Evolutionary conservation across 1,140 invertebrate genomes (phyloP), one percentile per base, ranked within the genome.

Genomic region (Antheraea mylitta): DNA sequence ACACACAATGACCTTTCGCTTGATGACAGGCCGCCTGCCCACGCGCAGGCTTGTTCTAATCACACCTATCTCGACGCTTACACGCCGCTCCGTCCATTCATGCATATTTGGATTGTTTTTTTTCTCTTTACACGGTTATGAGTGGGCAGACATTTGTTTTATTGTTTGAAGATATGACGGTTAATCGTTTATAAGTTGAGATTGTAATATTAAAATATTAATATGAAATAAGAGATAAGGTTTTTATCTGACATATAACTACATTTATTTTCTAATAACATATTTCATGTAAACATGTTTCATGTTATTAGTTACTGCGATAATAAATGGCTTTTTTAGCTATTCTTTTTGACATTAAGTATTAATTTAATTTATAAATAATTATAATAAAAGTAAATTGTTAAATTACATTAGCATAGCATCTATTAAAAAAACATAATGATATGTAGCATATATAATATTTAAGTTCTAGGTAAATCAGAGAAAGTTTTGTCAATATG

Each of bases 41-140:
- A 90, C 88, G 87, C 86, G 79, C 79, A 81, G 16, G 73, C 79
- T 79, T 73, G 75, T 85, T 86, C 86, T 90, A 90, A 88, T 87
- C 86, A 85, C 79, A 84, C 83, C 76, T 86, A 81, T 86, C 79
- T 76, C 62, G 58, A 70, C 60, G 66, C 74, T 76, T 75, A 75
- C 70, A 53, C 45, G 16, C 45, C 45, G 67, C 72, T 59, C 68
- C 74, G 78, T 83, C 81, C 85, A 89, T 87, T 87, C 83, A 87
- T 88, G 78, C 77, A 82, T 85, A 82, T 82, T 79, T 83, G 77
- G 80, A 79, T 71, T 71, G 78, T 85, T 87, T 84, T 80, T 78
- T 79, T 80, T 42, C 38, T 42, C 45, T 53, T 53, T 53, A 75
- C 80, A 80, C 76, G 53, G 70, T 45, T 73, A 66, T 69, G 77